Evolutionary conservation across 2,888 invertebrate genomes (phyloP).

Genomic region (Eupithecia inturbata): DNA sequence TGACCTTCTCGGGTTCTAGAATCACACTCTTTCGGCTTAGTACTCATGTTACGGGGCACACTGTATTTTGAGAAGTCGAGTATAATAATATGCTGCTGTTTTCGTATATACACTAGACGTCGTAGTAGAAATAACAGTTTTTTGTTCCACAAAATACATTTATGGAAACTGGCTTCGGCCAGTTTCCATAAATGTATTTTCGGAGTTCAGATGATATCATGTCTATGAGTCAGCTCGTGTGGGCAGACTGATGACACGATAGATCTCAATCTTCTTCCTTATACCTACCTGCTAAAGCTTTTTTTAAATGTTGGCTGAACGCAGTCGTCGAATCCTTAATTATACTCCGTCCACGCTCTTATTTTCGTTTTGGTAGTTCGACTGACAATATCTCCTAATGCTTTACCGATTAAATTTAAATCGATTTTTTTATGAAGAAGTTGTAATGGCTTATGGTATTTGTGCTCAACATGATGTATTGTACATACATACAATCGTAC

Average conservation of each 20-base stretch:
- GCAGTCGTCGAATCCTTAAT: not conserved
- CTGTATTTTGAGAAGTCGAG: not conserved
- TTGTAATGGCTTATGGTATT: too few relatives aligned
- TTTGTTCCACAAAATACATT: conserved; percentile 35
- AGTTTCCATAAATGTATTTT: conserved; percentile 41
- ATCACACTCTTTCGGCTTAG: not conserved
- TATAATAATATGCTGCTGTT: not conserved
- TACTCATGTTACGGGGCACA: not conserved
- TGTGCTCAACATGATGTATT: too few relatives aligned
- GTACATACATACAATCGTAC: too few relatives aligned
- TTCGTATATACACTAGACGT: not conserved
- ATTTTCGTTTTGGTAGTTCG: too few relatives aligned
- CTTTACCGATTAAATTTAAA: too few relatives aligned
- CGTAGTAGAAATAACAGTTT: conserved; percentile 25
- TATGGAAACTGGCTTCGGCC: too few relatives aligned
- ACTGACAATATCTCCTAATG: too few relatives aligned
- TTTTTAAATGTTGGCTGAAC: not conserved
- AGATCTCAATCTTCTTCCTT: conserved; percentile 23
- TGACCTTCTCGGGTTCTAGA: too few relatives aligned
- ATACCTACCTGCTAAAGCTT: not conserved
- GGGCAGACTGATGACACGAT: conserved; percentile 48
- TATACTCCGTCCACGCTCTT: too few relatives aligned
- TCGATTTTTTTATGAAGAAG: too few relatives aligned
- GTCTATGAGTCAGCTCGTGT: conserved; percentile 48
- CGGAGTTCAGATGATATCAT: conserved; percentile 50